Evolutionary conservation across 2,888 invertebrate species (phyloP).

Genomic region (Xylocampa areola): DNA sequence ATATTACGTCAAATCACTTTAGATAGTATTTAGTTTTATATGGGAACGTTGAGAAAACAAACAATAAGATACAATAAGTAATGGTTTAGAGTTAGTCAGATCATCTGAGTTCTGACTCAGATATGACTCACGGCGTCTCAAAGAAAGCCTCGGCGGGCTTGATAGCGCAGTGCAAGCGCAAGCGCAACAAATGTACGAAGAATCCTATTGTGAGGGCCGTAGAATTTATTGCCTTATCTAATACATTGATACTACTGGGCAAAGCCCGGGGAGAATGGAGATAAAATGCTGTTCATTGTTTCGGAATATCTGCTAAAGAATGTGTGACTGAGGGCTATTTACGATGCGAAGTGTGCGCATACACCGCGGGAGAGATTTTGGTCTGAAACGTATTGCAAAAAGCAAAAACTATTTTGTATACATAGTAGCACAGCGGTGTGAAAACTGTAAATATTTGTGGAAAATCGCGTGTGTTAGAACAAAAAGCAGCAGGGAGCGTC

Average conservation of each 20-base stretch:
- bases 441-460: constrained; percentile 76
- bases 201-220: constrained; percentile 83
- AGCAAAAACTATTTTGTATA: constrained; percentile 16
- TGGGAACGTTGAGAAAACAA: constrained; percentile 42
- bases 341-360: constrained; percentile 13
- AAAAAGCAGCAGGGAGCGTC: constrained; percentile 68
- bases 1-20: constrained; percentile 4
- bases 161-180: constrained; percentile 66
- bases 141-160: constrained; percentile 75
- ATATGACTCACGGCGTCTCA: constrained; percentile 78
- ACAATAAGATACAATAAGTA: constrained; percentile 50
- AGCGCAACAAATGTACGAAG: constrained; percentile 76
- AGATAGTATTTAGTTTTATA: constrained; percentile 25
- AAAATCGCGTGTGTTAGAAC: constrained; percentile 79
- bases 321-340: constrained; percentile 33
- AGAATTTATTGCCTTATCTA: constrained; percentile 82
- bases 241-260: constrained; percentile 69
- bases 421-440: constrained; percentile 67
- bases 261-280: constrained; percentile 59
- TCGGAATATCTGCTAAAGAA: constrained; percentile 48
- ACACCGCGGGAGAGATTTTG: constrained; percentile 3
- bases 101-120: constrained; percentile 76
- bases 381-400: constrained; percentile 23
- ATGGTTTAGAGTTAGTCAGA: constrained; percentile 65
- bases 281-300: constrained; percentile 62